Evolutionary conservation across 1,140 invertebrate species (phyloP).

Genomic region (Pachyrhynchus sulphureomaculatus): DNA sequence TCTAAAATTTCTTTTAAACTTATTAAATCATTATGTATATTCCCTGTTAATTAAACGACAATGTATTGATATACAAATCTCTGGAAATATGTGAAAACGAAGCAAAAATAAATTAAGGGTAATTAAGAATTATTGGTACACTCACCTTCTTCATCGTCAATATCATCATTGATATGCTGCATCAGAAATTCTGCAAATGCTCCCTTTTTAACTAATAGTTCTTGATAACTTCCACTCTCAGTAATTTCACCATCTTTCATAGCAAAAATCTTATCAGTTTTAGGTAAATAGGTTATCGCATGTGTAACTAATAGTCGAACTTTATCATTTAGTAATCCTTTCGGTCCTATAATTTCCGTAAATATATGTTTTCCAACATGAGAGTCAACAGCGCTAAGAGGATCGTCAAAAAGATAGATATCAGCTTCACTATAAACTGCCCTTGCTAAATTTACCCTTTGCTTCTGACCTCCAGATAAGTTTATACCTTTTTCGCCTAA

Average conservation of each 20-base stretch:
- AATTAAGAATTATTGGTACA: no score
- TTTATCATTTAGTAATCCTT: slow-evolving; percentile 72
- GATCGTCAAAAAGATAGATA: slow-evolving; percentile 93
- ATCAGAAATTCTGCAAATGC: slow-evolving; percentile 80
- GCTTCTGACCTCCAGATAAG: slow-evolving; percentile 96
- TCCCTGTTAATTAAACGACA: no score
- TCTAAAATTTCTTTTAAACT: no score
- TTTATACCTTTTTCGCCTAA: slow-evolving; percentile 68
- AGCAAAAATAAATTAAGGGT: no score
- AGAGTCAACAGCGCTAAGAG: slow-evolving; percentile 91
- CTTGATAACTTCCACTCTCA: slow-evolving; percentile 80
- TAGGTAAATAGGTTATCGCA: slow-evolving; percentile 82
- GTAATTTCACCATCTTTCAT: slow-evolving; percentile 80
- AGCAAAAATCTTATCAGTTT: slow-evolving; percentile 86
- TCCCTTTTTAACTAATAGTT: slow-evolving; percentile 76
- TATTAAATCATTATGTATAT: no score
- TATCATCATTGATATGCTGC: slow-evolving; percentile 75
- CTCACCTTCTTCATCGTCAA: slow-evolving; percentile 51
- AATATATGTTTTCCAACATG: slow-evolving; percentile 96
- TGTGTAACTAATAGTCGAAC: slow-evolving; percentile 87
- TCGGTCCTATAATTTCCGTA: slow-evolving; percentile 65
- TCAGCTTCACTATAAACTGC: slow-evolving; percentile 92
- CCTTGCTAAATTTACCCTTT: slow-evolving; percentile 89
- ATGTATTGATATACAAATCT: no score
- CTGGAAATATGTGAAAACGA: no score